A percentile compares a stretch with the other conserved stretches of the same genome.
Evolutionary conservation across 2,113 vertebrate genomes (phyloP).

Genomic region (Mustela nigripes): DNA sequence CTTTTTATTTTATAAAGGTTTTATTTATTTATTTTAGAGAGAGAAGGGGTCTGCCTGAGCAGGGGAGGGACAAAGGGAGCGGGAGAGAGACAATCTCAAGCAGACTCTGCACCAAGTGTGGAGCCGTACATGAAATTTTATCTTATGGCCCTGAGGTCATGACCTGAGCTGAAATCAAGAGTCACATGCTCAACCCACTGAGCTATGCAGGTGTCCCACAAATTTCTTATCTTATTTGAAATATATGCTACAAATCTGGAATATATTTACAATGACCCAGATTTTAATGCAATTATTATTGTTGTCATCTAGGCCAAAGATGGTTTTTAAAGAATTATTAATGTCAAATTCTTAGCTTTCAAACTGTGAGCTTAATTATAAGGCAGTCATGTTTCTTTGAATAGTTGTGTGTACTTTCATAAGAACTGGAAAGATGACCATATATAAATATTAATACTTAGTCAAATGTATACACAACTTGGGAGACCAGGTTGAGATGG

Average conservation of each 20-base stretch:
- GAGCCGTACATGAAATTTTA: too few relatives aligned
- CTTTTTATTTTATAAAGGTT: not conserved
- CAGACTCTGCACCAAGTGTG: too few relatives aligned
- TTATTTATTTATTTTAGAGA: not conserved
- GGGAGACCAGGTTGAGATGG: not conserved
- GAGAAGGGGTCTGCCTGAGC: not conserved
- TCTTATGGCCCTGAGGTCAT: too few relatives aligned
- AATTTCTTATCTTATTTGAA: slow-evolving; percentile 45
- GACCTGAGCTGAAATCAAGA: too few relatives aligned
- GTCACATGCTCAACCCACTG: not conserved
- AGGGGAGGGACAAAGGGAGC: too few relatives aligned
- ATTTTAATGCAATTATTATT: slow-evolving; percentile 21
- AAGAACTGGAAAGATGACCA: not conserved
- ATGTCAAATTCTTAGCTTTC: slow-evolving; percentile 37
- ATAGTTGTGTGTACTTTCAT: not conserved
- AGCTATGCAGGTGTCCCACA: not conserved
- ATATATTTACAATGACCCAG: not conserved
- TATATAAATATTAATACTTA: not conserved
- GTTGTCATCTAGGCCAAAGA: not conserved
- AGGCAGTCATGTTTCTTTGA: not conserved
- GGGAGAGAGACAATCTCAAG: too few relatives aligned
- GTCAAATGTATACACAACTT: not conserved
- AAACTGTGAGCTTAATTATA: slow-evolving; percentile 22
- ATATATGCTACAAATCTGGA: not conserved
- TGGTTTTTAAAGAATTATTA: not conserved